A percentile compares a stretch with the other conserved stretches of the same genome.
Conservation (phyloP, 1,140 invertebrate species). For the Diorhabda elongata region DNA sequence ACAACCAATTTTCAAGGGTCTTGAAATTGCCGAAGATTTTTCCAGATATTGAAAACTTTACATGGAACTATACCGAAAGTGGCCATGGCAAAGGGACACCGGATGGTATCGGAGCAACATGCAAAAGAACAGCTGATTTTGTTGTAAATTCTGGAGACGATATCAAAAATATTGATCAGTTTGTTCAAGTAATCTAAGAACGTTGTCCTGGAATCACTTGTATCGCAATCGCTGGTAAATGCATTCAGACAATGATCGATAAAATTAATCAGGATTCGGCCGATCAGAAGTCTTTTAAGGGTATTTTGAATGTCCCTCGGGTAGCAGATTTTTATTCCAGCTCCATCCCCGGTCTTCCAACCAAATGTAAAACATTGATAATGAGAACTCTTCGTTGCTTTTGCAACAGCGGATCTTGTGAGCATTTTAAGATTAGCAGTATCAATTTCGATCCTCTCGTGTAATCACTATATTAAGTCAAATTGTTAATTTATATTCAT, state of each 20-base stretch:
- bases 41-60: neutral
- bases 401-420: too few relatives aligned
- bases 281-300: neutral
- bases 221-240: constrained; percentile 3
- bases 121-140: neutral
- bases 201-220: constrained; percentile 1
- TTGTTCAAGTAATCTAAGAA: constrained; percentile 15
- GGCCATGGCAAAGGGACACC: neutral
- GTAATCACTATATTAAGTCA: too few relatives aligned
- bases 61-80: constrained; percentile 10
- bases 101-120: neutral
- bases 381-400: neutral
- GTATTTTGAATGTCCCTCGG: neutral
- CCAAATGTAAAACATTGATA: neutral
- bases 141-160: constrained; percentile 7
- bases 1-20: too few relatives aligned
- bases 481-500: too few relatives aligned
- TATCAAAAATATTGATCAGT: constrained; percentile 20
- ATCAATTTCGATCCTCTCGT: too few relatives aligned
- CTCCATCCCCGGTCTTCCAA: neutral
- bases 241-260: constrained; percentile 12
- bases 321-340: neutral
- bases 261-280: neutral
- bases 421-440: too few relatives aligned
- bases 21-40: too few relatives aligned